Evolutionary conservation across 2,113 vertebrate species (phyloP).

Genomic region (Protobothrops mucrosquamatus): DNA sequence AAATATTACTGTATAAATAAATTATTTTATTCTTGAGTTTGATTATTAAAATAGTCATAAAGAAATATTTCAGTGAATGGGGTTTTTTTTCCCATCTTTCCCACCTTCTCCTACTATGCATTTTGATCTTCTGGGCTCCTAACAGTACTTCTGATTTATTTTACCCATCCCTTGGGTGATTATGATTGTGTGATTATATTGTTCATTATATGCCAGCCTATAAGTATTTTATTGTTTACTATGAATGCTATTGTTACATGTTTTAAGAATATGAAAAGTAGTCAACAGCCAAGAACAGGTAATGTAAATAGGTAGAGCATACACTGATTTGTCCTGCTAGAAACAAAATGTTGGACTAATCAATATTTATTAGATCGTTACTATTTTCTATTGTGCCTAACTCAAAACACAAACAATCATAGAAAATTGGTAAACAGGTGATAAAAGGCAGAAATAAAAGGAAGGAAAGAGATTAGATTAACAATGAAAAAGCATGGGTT

Average conservation of each 20-base stretch:
- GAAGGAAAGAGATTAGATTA: not conserved
- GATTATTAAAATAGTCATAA: constrained; percentile 57
- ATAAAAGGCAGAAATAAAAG: not conserved
- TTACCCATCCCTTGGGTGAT: not conserved
- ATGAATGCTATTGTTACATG: not conserved
- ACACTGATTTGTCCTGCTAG: not conserved
- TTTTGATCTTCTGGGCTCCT: not conserved
- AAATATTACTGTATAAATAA: not conserved
- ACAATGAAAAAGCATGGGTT: not conserved
- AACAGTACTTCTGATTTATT: not conserved
- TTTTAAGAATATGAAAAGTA: not conserved
- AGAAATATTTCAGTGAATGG: constrained; percentile 8
- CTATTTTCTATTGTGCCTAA: not conserved
- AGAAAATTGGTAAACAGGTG: not conserved
- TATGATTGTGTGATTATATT: not conserved
- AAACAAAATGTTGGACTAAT: not conserved
- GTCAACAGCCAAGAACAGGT: not conserved
- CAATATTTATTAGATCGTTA: not conserved
- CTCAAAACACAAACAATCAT: not conserved
- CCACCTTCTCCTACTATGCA: not conserved
- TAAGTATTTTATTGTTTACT: not conserved
- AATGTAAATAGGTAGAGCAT: not conserved
- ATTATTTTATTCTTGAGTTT: constrained; percentile 66
- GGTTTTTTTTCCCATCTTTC: not conserved
- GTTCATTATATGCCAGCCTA: not conserved